phyloP scores from a whole-genome alignment of 2,113 vertebrate genomes.

The Laticauda colubrina region DNA sequence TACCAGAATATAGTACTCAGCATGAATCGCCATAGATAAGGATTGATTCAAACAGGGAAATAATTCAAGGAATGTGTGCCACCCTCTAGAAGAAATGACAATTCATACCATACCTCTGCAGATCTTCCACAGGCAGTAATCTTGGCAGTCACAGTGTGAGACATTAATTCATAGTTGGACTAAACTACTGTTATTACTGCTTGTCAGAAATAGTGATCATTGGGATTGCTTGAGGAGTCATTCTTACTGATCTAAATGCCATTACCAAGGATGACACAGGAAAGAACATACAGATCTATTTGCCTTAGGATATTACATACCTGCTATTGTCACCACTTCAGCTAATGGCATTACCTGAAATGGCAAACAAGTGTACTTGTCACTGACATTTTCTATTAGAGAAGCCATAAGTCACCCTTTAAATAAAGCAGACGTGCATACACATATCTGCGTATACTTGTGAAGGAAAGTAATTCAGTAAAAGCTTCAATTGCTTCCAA shows the following conservation, averaged over 20 bases:
- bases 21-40: not conserved
- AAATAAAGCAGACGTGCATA: not conserved
- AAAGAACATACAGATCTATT: constrained; percentile 56
- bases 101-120: constrained; percentile 32
- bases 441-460: not conserved
- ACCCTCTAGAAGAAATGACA: constrained; percentile 9
- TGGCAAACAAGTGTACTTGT: constrained; percentile 7
- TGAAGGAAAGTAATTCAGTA: not conserved
- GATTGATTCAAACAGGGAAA: not conserved
- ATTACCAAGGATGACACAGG: constrained; percentile 47
- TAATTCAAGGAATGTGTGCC: not conserved
- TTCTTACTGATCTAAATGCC: constrained; percentile 51
- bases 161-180: constrained; percentile 39
- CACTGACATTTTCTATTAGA: constrained; percentile 27
- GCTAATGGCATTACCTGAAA: constrained; percentile 46
- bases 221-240: constrained; percentile 43
- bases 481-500: not conserved
- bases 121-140: constrained; percentile 36
- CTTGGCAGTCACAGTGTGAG: constrained; percentile 5
- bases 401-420: not conserved
- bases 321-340: constrained; percentile 43
- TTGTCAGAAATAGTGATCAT: constrained; percentile 61
- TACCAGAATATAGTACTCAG: not conserved
- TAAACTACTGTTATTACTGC: constrained; percentile 55
- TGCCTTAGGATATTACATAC: constrained; percentile 53